These are phyloP conservation scores for Drosophila santomea DNA, from an alignment of 1,140 invertebrate genomes.

Conservation along the genomic window DNA sequence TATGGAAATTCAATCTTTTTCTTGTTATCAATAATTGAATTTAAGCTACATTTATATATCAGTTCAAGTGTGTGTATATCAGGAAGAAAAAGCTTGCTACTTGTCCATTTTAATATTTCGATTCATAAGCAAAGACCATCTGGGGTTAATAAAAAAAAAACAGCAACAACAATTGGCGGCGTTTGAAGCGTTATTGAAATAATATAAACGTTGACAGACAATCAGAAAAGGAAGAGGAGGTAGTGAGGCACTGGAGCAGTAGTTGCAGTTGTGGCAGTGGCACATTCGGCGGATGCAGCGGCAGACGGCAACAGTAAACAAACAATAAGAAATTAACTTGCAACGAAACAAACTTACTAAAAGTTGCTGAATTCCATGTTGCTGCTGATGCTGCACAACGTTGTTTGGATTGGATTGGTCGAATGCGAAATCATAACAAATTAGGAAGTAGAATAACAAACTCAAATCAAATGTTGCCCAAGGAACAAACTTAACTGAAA, in stretches of 20 bases:
- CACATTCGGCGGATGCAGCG: constrained; percentile 46
- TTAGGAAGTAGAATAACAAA: constrained; percentile 46
- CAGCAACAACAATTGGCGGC: constrained; percentile 40
- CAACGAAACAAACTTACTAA: constrained; percentile 86
- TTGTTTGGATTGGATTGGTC: constrained; percentile 35
- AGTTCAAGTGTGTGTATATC: no score
- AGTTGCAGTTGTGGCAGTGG: constrained; percentile 36
- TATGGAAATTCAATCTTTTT: no score
- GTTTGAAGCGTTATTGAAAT: constrained; percentile 39
- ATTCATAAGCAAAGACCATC: constrained; percentile 16
- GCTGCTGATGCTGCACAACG: constrained; percentile 86
- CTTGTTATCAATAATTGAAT: no score
- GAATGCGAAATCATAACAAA: constrained; percentile 50
- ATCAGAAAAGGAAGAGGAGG: constrained; percentile 43
- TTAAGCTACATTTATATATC: no score
- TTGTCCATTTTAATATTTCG: background rate
- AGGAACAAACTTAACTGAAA: constrained; percentile 11
- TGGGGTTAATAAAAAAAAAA: constrained; percentile 27
- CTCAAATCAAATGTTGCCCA: constrained; percentile 36
- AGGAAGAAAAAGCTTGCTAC: no score
- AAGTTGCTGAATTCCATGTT: constrained; percentile 88
- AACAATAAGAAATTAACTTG: constrained; percentile 51
- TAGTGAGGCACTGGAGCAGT: constrained; percentile 33
- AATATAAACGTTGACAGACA: constrained; percentile 46
- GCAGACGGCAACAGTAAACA: constrained; percentile 62